These are phyloP conservation scores for Pseudoatta argentina DNA, from an alignment of 1,140 invertebrate species.

Conservation along the genomic window DNA sequence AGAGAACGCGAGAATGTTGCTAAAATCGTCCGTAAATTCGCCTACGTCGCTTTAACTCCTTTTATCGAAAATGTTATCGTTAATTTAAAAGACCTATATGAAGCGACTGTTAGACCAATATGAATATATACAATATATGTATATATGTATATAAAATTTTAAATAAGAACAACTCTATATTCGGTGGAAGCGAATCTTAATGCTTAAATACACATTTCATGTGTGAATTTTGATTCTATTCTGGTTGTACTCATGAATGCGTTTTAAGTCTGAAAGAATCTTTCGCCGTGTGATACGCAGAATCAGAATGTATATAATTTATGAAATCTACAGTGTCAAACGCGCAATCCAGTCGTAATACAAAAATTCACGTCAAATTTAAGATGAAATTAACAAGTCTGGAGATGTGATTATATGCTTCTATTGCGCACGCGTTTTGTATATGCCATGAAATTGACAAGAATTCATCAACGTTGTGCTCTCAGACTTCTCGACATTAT, in stretches of 20 bases:
- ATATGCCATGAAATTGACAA: not conserved
- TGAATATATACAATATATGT: too few species aligned
- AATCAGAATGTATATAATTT: too few species aligned
- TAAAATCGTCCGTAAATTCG: not conserved
- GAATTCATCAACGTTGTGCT: not conserved
- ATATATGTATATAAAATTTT: too few species aligned
- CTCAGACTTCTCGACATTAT: slow-evolving; percentile 1
- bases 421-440: slow-evolving; percentile 12
- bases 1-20: not conserved
- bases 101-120: too few species aligned
- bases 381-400: not conserved
- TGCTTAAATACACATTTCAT: too few species aligned
- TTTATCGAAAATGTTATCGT: not conserved
- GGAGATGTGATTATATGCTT: not conserved
- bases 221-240: too few species aligned
- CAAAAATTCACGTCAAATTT: slow-evolving; percentile 8
- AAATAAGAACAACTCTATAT: too few species aligned
- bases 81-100: not conserved
- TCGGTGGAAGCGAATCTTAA: too few species aligned
- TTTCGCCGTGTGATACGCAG: too few species aligned
- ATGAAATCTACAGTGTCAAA: not conserved
- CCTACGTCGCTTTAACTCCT: too few species aligned
- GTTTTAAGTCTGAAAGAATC: too few species aligned
- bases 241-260: too few species aligned
- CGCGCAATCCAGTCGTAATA: not conserved